Percentiles rank a stretch among this genome's conserved stretches.
These are phyloP conservation scores for Stomatorhinus ivindoensis DNA, from an alignment of 2,113 vertebrate genomes.

Conservation along the genomic window DNA sequence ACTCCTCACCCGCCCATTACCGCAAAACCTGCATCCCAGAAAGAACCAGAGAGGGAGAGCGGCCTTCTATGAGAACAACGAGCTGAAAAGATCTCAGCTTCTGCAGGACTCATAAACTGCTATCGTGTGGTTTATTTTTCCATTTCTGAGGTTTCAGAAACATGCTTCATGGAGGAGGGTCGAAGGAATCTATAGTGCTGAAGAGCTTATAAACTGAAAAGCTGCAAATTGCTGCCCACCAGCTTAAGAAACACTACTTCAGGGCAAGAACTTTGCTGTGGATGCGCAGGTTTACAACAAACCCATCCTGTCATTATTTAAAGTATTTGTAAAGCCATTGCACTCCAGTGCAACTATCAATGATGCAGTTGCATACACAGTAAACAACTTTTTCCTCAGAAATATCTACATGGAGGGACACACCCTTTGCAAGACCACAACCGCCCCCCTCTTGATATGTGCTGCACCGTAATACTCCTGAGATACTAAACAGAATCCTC, in stretches of 20 bases:
- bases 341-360: neutral
- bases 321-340: neutral
- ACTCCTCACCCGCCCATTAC: conserved; percentile 43
- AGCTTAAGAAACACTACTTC: neutral
- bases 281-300: neutral
- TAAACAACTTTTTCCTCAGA: neutral
- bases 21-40: conserved; percentile 37
- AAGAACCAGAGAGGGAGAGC: neutral
- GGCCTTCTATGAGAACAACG: neutral
- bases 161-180: neutral
- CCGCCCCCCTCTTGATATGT: neutral
- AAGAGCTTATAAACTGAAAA: neutral
- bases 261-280: neutral
- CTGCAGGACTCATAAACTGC: neutral
- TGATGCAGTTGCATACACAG: neutral
- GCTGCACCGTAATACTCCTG: neutral
- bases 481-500: neutral
- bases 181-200: neutral
- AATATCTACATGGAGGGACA: neutral
- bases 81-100: neutral
- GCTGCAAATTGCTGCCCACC: neutral
- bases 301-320: neutral
- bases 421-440: neutral
- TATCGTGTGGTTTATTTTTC: neutral
- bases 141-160: neutral